Evolutionary conservation across 2,113 vertebrate genomes (phyloP).

Genomic region (Athene noctua): DNA sequence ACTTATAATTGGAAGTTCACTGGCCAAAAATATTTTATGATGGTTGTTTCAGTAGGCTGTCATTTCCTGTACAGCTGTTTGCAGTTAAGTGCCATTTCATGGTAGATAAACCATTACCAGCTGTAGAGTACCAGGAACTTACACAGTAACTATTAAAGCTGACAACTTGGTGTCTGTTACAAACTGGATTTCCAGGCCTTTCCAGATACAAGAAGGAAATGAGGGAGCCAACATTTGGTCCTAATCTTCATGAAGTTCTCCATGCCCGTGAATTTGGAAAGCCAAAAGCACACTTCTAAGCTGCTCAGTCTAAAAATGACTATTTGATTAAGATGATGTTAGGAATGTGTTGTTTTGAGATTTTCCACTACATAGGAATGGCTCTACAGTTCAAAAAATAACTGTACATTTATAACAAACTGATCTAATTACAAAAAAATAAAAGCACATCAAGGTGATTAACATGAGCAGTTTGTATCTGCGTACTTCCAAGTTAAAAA

Average conservation of each 20-base stretch:
- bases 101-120: constrained; percentile 51
- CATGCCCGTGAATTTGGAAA: neutral
- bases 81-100: constrained; percentile 38
- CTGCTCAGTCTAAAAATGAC: neutral
- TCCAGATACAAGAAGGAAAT: neutral
- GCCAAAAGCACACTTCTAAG: neutral
- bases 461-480: neutral
- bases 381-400: neutral
- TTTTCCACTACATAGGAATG: neutral
- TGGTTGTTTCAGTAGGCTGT: constrained; percentile 49
- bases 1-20: neutral
- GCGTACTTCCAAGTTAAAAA: neutral
- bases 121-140: constrained; percentile 11
- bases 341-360: neutral
- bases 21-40: neutral
- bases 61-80: constrained; percentile 70
- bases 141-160: constrained; percentile 11
- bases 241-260: neutral
- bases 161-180: neutral
- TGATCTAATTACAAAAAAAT: neutral
- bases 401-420: neutral
- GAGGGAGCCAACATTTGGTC: neutral
- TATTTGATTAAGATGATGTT: neutral
- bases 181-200: constrained; percentile 33
- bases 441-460: neutral